A percentile compares a stretch with the other conserved stretches of the same genome.
phyloP scores from a whole-genome alignment of 2,888 invertebrate genomes.

The Dorcus hopei region DNA sequence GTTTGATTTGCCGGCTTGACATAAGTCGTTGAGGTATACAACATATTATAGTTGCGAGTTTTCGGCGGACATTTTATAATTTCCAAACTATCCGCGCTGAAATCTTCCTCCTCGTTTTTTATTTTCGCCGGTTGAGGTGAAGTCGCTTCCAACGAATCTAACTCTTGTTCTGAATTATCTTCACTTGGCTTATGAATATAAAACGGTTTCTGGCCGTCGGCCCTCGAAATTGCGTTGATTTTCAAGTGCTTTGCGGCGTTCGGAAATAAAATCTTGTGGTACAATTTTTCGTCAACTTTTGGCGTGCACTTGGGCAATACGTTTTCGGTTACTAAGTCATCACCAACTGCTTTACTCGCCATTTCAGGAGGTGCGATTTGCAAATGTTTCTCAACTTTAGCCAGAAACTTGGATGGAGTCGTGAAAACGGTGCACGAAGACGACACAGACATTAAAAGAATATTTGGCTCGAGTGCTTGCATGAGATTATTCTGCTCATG shows the following conservation, averaged over 20 bases:
- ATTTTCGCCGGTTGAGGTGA: background rate
- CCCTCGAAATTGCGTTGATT: background rate
- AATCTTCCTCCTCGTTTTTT: slow-evolving; percentile 12
- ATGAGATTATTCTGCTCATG: background rate
- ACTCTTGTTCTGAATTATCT: background rate
- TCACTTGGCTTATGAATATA: slow-evolving; percentile 7
- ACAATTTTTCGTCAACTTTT: slow-evolving; percentile 9
- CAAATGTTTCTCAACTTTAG: slow-evolving; percentile 13
- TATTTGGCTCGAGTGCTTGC: slow-evolving; percentile 1
- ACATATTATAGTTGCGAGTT: background rate
- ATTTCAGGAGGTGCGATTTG: background rate
- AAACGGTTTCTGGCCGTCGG: slow-evolving; percentile 7
- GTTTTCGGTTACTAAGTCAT: background rate
- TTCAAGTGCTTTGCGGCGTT: background rate
- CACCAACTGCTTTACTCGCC: background rate
- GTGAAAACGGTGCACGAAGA: slow-evolving; percentile 12
- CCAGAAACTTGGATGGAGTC: slow-evolving; percentile 10
- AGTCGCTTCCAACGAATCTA: slow-evolving; percentile 3
- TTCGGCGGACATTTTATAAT: background rate
- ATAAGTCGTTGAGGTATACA: background rate
- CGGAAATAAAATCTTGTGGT: slow-evolving; percentile 10
- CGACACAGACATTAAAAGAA: slow-evolving; percentile 12
- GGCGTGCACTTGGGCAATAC: background rate
- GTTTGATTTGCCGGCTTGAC: background rate
- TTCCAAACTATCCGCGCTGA: slow-evolving; percentile 18